Base-by-base conservation (phyloP, 2,888 invertebrate species). In the Dendrolimus houi region DNA sequence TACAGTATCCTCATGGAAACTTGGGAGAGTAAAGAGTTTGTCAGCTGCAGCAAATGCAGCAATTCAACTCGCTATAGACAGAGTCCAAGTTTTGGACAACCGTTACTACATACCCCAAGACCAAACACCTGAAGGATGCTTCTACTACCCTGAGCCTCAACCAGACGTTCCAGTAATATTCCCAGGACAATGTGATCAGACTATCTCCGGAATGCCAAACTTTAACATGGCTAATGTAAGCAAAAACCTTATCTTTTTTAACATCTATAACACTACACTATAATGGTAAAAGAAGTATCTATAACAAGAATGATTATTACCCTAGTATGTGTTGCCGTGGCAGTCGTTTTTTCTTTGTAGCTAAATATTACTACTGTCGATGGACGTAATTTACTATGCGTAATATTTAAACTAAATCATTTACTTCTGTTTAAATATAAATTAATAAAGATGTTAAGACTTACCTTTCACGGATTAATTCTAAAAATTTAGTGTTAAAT, bases 141-240 rank as follows among this genome's bases (percentile, higher is more conserved):
- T 87, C 77, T 87, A 79, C 65, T 81, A 64, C 63, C 88, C 88
- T 0, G 79, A 75, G 9, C 71, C 79, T 1, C 68, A 69, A 2
- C 57, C 65, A n/a, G 80, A 77, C 0, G 64, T 72, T 0, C 76
- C 79, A 0, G 85, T 87, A 0, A 66, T 73, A 0, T 86, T 84
- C 60, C 82, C 82, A 8, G 85, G 85, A 55, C 70, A 69, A 53
- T 13, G 14, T 42, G 52, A 8, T 54, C 57, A 40, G 66, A 59
- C 10, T 54, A 47, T 47, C 6, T 10, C 47, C 47, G 47, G 47
- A 47, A 47, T 60, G 3, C n/a, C 40, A 1, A 66, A 81, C 77
- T 78, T 65, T 53, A 61, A 60, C 52, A 47, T 47, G 47, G 6
- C 47, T 12, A 47, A 47, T 52, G 65, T 47, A 55, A 54, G 55